phyloP scores from a whole-genome alignment of 1,140 invertebrate species.

The Drosophila ironensis region DNA sequence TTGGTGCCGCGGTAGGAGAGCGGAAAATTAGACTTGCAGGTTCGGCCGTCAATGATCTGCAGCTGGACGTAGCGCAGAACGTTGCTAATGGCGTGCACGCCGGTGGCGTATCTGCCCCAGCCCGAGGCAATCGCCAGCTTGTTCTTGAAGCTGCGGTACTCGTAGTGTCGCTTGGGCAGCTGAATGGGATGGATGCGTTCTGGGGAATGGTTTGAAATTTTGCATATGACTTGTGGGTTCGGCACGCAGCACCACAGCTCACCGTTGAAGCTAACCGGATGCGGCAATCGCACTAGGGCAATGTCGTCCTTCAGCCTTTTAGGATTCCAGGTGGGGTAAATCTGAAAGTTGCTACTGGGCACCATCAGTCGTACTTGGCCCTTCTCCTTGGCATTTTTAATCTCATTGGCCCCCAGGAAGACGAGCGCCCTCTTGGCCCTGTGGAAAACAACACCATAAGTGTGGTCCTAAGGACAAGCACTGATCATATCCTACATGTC shows the following conservation, averaged over 20 bases:
- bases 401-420: slow-evolving; percentile 83
- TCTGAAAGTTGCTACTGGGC: slow-evolving; percentile 78
- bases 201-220: slow-evolving; percentile 34
- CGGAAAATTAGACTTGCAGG: slow-evolving; percentile 84
- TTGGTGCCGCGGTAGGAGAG: slow-evolving; percentile 83
- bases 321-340: slow-evolving; percentile 83
- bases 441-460: background rate
- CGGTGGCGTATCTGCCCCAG: slow-evolving; percentile 83
- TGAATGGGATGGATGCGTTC: slow-evolving; percentile 82
- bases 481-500: slow-evolving; percentile 58
- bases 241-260: background rate
- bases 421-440: slow-evolving; percentile 79
- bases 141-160: slow-evolving; percentile 79
- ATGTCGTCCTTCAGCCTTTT: slow-evolving; percentile 83
- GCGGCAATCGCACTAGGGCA: slow-evolving; percentile 83
- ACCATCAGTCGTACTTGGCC: slow-evolving; percentile 77
- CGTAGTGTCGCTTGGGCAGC: slow-evolving; percentile 81
- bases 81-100: slow-evolving; percentile 78
- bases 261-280: slow-evolving; percentile 83
- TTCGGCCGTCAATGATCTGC: slow-evolving; percentile 83
- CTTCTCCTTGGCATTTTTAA: slow-evolving; percentile 81
- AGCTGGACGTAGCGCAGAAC: slow-evolving; percentile 82
- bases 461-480: background rate
- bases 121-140: slow-evolving; percentile 82
- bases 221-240: background rate